phyloP scores from a whole-genome alignment of 2,113 vertebrate genomes.

The Gymnorhina tibicen region DNA sequence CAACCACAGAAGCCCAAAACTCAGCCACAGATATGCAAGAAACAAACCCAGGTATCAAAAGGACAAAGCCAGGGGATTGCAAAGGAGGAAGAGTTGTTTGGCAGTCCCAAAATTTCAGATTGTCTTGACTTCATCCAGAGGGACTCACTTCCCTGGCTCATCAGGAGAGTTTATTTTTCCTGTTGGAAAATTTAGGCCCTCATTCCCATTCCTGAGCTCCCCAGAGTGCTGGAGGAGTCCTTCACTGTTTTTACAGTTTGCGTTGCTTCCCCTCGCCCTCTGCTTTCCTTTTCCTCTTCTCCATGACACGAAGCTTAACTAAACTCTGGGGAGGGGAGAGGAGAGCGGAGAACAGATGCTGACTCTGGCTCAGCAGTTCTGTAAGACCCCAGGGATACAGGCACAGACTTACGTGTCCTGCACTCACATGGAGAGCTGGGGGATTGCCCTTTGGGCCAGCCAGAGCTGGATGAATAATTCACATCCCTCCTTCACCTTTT shows the following conservation, averaged over 20 bases:
- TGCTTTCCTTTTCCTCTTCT: constrained; percentile 7
- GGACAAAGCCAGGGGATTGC: background rate
- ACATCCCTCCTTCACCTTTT: background rate
- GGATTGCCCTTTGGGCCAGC: background rate
- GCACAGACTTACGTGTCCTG: background rate
- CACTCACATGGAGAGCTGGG: background rate
- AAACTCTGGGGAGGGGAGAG: background rate
- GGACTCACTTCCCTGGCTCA: background rate
- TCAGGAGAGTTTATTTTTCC: background rate
- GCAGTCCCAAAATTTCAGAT: background rate
- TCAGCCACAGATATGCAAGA: background rate
- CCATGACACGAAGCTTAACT: background rate
- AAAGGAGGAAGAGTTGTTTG: background rate
- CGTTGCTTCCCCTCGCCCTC: background rate
- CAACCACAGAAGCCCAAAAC: background rate
- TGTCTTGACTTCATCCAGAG: background rate
- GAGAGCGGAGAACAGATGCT: background rate
- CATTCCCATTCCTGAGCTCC: background rate
- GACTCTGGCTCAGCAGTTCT: background rate
- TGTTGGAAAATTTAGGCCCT: background rate
- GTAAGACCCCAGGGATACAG: background rate
- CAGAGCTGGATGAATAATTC: background rate
- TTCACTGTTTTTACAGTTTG: constrained; percentile 36
- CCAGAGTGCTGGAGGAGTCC: background rate
- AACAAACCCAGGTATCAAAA: background rate